Conservation (phyloP, 2,113 vertebrate genomes). For the Arizona elegans region DNA sequence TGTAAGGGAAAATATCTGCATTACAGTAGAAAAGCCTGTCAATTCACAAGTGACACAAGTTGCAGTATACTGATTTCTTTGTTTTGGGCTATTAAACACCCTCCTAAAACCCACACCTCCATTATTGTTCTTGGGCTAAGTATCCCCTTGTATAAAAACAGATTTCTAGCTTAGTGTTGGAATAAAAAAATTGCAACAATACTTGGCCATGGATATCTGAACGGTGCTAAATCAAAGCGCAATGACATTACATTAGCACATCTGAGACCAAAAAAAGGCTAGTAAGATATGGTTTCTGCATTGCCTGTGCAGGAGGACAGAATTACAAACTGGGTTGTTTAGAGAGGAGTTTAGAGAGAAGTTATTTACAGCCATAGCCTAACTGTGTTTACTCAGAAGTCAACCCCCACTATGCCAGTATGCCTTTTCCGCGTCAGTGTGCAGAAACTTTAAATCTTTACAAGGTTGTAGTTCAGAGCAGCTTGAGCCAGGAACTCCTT, state of each 20-base stretch:
- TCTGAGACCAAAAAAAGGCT: not conserved
- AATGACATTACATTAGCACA: not conserved
- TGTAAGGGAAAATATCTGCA: not conserved
- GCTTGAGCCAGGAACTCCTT: not conserved
- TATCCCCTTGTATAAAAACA: not conserved
- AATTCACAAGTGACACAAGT: not conserved
- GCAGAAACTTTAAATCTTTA: not conserved
- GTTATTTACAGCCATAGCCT: not conserved
- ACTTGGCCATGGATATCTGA: not conserved
- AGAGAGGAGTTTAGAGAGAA: too few species aligned
- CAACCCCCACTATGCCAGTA: not conserved
- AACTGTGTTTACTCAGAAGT: not conserved
- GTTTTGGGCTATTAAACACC: not conserved
- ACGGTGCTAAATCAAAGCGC: not conserved
- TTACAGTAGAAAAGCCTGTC: not conserved
- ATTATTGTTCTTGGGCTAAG: not conserved
- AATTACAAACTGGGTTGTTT: not conserved
- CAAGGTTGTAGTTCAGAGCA: not conserved
- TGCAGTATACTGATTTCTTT: not conserved
- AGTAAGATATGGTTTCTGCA: not conserved
- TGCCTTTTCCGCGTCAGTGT: not conserved
- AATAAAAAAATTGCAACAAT: not conserved
- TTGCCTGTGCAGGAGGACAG: not conserved
- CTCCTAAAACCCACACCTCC: not conserved
- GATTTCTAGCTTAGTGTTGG: not conserved